phyloP scores from a whole-genome alignment of 2,888 invertebrate species.

The Apocheima hispidaria region DNA sequence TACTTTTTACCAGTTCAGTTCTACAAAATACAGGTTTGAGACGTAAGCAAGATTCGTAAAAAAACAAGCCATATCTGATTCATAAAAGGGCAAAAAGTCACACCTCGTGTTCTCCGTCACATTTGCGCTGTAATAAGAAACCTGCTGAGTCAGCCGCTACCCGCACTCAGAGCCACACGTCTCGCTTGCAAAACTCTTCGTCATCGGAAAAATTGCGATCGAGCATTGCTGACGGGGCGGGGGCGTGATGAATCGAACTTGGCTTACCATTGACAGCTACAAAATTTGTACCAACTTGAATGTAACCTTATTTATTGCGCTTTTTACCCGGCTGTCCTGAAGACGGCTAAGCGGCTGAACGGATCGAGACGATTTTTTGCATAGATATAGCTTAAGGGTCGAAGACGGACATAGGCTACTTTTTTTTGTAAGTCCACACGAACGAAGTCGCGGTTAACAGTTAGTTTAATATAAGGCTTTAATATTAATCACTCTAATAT shows the following conservation, averaged over 20 bases:
- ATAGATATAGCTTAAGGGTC: no score
- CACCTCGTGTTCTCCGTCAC: conserved; percentile 31
- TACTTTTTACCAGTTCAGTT: no score
- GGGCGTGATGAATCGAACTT: conserved; percentile 55
- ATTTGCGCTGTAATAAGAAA: conserved; percentile 35
- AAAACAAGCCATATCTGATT: conserved; percentile 22
- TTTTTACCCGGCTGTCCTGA: no score
- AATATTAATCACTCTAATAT: no score
- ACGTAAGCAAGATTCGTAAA: conserved; percentile 17
- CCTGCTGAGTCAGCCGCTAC: conserved; percentile 50
- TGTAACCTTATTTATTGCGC: neutral
- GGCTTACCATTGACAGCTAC: conserved; percentile 34
- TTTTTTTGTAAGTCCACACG: no score
- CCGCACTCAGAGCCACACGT: conserved; percentile 46
- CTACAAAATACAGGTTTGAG: conserved; percentile 3
- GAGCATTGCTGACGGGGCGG: conserved; percentile 33
- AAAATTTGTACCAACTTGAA: neutral
- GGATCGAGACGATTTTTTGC: no score
- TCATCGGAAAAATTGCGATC: conserved; percentile 67
- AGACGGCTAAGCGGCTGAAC: no score
- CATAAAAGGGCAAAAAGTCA: conserved; percentile 30
- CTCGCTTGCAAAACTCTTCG: conserved; percentile 61
- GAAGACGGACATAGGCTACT: no score
- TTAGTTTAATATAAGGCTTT: no score
- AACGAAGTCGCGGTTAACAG: no score